These are phyloP conservation scores for Cybosia mesomella DNA, from an alignment of 2,888 invertebrate genomes.

Conservation along the genomic window DNA sequence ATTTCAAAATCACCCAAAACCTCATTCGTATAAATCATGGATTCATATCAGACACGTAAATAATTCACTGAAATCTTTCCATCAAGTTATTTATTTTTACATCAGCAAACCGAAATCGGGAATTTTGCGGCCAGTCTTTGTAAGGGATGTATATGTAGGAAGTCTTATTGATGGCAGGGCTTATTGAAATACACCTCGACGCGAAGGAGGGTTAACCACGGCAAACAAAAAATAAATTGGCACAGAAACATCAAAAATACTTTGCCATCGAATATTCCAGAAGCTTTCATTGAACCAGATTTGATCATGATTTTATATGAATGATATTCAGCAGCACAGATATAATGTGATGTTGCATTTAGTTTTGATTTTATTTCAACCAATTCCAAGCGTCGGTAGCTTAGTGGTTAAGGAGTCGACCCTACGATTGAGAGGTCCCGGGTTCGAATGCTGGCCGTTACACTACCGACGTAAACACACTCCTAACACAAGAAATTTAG, in stretches of 20 bases:
- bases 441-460: too few relatives aligned
- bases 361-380: too few relatives aligned
- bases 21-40: neutral
- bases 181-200: constrained; percentile 30
- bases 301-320: neutral
- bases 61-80: constrained; percentile 7
- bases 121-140: constrained; percentile 28
- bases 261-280: neutral
- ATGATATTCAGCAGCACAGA: neutral
- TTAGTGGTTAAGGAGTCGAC: too few relatives aligned
- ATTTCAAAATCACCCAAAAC: neutral
- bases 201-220: constrained; percentile 24
- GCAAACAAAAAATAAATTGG: constrained; percentile 9
- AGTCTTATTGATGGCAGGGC: constrained; percentile 18
- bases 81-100: constrained; percentile 13
- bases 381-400: too few relatives aligned
- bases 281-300: neutral
- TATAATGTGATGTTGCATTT: too few relatives aligned
- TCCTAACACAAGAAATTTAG: too few relatives aligned
- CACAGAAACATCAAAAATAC: constrained; percentile 6
- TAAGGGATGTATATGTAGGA: constrained; percentile 28
- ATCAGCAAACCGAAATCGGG: constrained; percentile 10
- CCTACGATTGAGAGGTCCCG: too few relatives aligned
- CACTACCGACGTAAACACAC: too few relatives aligned
- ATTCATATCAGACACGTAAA: constrained; percentile 13